phyloP scores from a whole-genome alignment of 2,113 vertebrate species.

The Euleptes europaea region DNA sequence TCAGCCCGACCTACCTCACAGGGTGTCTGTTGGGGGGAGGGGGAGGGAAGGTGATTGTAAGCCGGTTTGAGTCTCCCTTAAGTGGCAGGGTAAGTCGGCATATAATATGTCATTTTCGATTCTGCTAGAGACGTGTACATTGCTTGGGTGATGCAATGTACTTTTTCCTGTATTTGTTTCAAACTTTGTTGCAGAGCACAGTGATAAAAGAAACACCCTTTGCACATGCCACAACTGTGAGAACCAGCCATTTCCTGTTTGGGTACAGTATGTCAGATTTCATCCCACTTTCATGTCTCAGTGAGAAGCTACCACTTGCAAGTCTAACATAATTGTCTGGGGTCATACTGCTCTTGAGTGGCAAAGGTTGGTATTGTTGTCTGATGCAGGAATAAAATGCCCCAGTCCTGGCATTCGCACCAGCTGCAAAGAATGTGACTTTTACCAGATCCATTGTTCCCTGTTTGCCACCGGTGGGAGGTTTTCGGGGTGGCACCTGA shows the following conservation, averaged over 20 bases:
- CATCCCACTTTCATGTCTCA: constrained; percentile 46
- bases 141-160: constrained; percentile 1
- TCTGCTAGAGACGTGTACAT: constrained; percentile 16
- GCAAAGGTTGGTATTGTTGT: background rate
- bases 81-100: too few species aligned
- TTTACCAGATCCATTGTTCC: too few species aligned
- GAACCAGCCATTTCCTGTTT: constrained; percentile 59
- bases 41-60: too few species aligned
- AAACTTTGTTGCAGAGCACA: constrained; percentile 37
- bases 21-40: too few species aligned
- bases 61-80: too few species aligned
- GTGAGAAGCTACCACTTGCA: constrained; percentile 57
- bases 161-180: constrained; percentile 49
- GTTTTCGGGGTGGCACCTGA: too few species aligned
- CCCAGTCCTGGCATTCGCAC: background rate
- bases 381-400: background rate
- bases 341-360: constrained; percentile 1
- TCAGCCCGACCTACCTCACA: too few species aligned
- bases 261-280: constrained; percentile 56
- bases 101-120: constrained; percentile 4
- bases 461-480: too few species aligned
- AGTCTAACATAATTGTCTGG: constrained; percentile 52
- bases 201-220: constrained; percentile 37
- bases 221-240: constrained; percentile 30
- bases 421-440: background rate